Conservation (phyloP, 2,113 vertebrate genomes). For the Hippopotamus amphibius region DNA sequence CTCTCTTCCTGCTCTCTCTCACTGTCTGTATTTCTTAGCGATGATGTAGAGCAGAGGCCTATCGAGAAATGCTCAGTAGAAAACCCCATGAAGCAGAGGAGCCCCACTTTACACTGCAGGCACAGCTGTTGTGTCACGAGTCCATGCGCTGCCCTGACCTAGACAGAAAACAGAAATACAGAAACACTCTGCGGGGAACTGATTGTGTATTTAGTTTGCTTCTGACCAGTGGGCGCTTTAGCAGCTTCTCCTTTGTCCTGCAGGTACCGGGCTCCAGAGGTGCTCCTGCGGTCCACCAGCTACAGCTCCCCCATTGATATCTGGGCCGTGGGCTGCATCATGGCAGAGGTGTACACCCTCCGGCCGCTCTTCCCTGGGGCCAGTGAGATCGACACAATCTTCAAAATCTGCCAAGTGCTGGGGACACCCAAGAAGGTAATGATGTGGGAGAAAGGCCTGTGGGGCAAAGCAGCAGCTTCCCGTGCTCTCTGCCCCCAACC, state of each 20-base stretch:
- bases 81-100: background rate
- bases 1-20: background rate
- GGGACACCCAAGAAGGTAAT: slow-evolving; percentile 91
- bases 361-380: slow-evolving; percentile 91
- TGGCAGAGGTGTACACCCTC: slow-evolving; percentile 91
- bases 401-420: slow-evolving; percentile 92
- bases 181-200: background rate
- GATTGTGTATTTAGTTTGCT: background rate
- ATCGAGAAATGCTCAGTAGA: background rate
- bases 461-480: background rate
- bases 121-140: too few relatives aligned
- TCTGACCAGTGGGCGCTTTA: background rate
- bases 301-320: slow-evolving; percentile 92
- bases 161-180: background rate
- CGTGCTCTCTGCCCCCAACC: fast-evolving
- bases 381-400: slow-evolving; percentile 92
- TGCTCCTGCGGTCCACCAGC: slow-evolving; percentile 89
- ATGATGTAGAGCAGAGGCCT: background rate
- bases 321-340: slow-evolving; percentile 93
- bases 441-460: background rate
- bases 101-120: background rate
- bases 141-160: background rate
- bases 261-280: slow-evolving; percentile 92
- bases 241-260: background rate
- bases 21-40: background rate